Evolutionary conservation across 2,113 vertebrate genomes (phyloP).

Genomic region (Ochotona princeps): DNA sequence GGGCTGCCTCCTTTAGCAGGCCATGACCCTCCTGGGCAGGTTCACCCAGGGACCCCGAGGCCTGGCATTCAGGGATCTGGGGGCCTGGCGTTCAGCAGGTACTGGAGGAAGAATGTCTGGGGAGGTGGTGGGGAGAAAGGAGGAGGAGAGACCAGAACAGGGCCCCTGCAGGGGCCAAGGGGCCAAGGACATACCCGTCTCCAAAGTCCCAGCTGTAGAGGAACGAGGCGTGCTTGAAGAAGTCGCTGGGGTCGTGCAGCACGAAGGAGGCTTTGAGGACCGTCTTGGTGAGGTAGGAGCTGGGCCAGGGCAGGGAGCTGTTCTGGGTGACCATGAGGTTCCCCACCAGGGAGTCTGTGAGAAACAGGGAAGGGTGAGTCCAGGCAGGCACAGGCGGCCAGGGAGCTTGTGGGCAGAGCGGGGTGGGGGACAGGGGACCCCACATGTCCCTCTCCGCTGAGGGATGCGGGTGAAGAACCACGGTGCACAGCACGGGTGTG

Average conservation of each 20-base stretch:
- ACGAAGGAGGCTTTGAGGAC: constrained; percentile 88
- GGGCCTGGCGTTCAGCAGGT: background rate
- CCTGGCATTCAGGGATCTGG: background rate
- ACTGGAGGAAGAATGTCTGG: background rate
- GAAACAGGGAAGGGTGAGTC: background rate
- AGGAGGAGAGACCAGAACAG: too few species aligned
- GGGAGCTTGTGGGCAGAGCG: background rate
- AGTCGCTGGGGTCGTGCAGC: constrained; percentile 88
- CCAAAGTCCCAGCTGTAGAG: constrained; percentile 93
- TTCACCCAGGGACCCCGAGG: background rate
- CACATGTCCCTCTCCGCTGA: background rate
- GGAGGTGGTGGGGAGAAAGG: too few species aligned
- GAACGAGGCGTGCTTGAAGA: constrained; percentile 87
- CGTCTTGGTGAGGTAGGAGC: constrained; percentile 84
- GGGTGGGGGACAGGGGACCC: background rate
- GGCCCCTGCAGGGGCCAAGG: too few species aligned
- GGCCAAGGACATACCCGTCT: constrained; percentile 87
- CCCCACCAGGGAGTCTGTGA: constrained; percentile 90
- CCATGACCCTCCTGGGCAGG: background rate
- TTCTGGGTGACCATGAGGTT: constrained; percentile 90
- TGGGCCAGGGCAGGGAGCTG: constrained; percentile 80
- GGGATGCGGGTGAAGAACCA: background rate
- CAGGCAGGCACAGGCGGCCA: accelerated
- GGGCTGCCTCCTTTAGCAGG: background rate
- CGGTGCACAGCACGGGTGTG: accelerated